Conservation (phyloP, 2,113 vertebrate genomes). For the Hippocampus barbouri region DNA sequence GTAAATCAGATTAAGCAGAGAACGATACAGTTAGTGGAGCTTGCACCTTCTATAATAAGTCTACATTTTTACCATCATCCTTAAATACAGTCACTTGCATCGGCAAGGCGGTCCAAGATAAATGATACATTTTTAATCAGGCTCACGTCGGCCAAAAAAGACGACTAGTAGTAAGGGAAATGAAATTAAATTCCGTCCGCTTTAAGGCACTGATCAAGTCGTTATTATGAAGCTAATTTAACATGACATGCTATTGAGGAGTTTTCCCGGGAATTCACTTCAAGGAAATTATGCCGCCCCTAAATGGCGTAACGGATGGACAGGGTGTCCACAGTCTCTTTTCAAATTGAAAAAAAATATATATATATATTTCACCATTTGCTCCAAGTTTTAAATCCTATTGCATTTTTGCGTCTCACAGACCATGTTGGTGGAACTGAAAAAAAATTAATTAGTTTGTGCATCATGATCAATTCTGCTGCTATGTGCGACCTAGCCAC, state of each 20-base stretch:
- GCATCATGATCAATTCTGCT: too few species aligned
- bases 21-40: conserved; percentile 59
- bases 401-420: too few species aligned
- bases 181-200: not conserved
- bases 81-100: not conserved
- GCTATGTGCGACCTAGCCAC: too few species aligned
- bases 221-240: conserved; percentile 1
- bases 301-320: not conserved
- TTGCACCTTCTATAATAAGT: conserved; percentile 39
- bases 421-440: too few species aligned
- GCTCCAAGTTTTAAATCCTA: too few species aligned
- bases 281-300: not conserved
- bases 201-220: conserved; percentile 2
- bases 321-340: not conserved
- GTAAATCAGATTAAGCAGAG: conserved; percentile 63
- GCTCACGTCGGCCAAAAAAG: not conserved
- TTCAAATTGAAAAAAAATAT: not conserved
- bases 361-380: too few species aligned
- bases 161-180: not conserved
- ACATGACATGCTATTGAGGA: not conserved
- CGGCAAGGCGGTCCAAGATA: conserved; percentile 1
- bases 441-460: too few species aligned
- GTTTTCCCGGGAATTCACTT: not conserved
- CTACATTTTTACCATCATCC: not conserved
- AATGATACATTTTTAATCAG: conserved; percentile 9